These are phyloP conservation scores for Saguinus imperator DNA, from an alignment of 2,113 vertebrate genomes.

Conservation along the genomic window DNA sequence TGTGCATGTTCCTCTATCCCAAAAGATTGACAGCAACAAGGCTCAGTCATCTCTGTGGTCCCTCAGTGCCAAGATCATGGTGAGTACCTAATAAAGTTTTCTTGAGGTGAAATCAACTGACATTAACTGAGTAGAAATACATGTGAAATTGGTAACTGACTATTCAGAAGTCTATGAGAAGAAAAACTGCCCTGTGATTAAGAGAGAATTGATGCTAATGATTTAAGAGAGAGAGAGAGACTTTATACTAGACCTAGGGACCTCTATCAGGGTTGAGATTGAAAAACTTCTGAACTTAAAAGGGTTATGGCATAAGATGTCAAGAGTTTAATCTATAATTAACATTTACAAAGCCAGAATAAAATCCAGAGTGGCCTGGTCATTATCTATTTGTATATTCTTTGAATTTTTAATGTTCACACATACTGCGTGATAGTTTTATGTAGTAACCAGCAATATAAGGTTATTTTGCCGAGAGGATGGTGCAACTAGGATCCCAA, in stretches of 20 bases:
- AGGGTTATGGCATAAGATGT: not conserved
- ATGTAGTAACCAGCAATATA: not conserved
- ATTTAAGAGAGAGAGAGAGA: not conserved
- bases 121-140: not conserved
- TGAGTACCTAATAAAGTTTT: not conserved
- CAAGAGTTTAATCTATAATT: not conserved
- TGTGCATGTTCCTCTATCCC: not conserved
- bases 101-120: not conserved
- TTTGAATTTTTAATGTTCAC: not conserved
- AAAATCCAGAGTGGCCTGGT: not conserved
- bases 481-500: not conserved
- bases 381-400: not conserved
- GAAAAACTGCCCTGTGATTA: not conserved
- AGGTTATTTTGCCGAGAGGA: not conserved
- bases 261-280: not conserved
- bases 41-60: not conserved
- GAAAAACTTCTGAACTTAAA: constrained; percentile 15
- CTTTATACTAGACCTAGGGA: not conserved
- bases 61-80: not conserved
- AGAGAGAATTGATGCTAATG: not conserved
- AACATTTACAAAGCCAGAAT: not conserved
- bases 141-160: not conserved
- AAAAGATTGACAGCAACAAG: not conserved
- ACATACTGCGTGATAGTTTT: not conserved
- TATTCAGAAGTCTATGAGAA: not conserved